A percentile compares a stretch with the other conserved stretches of the same genome.
Evolutionary conservation across 2,888 invertebrate genomes (phyloP).

Genomic region (Hofmannophila pseudospretella): DNA sequence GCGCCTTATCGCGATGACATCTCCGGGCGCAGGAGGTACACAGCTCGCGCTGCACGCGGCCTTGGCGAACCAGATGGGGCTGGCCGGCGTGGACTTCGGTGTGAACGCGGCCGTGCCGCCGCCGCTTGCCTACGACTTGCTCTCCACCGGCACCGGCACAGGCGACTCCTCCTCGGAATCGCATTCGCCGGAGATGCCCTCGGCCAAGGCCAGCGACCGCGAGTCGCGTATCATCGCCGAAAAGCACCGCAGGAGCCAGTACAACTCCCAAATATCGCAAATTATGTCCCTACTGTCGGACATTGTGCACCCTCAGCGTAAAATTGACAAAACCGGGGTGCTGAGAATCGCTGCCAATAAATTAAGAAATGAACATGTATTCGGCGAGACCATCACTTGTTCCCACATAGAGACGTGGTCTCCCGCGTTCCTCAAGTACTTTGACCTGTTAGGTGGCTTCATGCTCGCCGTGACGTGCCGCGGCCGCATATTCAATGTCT

Average conservation of each 20-base stretch:
- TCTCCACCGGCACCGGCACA: conserved; percentile 24
- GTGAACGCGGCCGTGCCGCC: conserved; percentile 43
- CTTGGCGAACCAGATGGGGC: conserved; percentile 40
- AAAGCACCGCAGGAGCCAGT: conserved; percentile 92
- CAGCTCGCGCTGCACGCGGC: conserved; percentile 37
- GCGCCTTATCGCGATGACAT: conserved; percentile 41
- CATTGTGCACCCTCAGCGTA: conserved; percentile 87
- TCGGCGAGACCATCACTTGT: conserved; percentile 74
- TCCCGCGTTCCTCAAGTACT: conserved; percentile 78
- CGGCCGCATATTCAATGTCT: conserved; percentile 91
- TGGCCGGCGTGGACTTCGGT: conserved; percentile 39
- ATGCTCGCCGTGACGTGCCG: conserved; percentile 87
- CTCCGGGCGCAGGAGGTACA: conserved; percentile 41
- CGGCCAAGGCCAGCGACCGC: conserved; percentile 81
- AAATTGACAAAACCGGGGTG: conserved; percentile 94
- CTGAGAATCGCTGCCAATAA: conserved; percentile 91
- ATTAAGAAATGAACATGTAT: conserved; percentile 86
- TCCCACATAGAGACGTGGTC: conserved; percentile 70
- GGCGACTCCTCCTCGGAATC: conserved; percentile 69
- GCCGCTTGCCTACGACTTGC: conserved; percentile 35
- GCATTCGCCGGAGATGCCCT: conserved; percentile 56
- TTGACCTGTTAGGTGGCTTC: conserved; percentile 87
- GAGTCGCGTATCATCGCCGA: conserved; percentile 93
- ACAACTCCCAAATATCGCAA: conserved; percentile 90
- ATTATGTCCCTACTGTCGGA: conserved; percentile 90